phyloP scores from a whole-genome alignment of 2,113 vertebrate species.

The Notechis scutatus region DNA sequence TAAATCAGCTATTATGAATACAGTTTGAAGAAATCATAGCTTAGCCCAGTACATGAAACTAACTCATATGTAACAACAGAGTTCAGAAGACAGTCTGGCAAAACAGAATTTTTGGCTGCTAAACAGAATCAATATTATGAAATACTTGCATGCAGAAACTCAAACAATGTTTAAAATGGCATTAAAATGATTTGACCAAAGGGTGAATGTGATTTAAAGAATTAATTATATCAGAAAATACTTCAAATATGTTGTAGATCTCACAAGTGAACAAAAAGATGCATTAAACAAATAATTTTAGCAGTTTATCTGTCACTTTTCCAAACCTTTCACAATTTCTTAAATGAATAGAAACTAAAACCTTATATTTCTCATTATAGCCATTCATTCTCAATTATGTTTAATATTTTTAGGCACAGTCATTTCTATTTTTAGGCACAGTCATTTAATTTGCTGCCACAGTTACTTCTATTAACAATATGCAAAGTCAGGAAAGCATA shows the following conservation, averaged over 20 bases:
- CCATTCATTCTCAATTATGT: not conserved
- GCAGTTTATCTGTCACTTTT: not conserved
- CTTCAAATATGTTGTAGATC: not conserved
- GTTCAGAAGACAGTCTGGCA: not conserved
- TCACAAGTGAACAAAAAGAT: not conserved
- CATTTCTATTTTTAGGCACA: not conserved
- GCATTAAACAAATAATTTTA: not conserved
- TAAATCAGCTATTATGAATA: not conserved
- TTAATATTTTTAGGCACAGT: not conserved
- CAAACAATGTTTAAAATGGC: not conserved
- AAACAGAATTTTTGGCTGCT: not conserved
- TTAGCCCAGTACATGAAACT: not conserved
- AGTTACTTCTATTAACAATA: conserved; percentile 9
- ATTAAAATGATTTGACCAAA: not conserved
- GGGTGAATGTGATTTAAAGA: not conserved
- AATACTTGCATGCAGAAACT: not conserved
- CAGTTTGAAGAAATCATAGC: not conserved
- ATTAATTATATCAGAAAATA: not conserved
- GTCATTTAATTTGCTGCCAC: not conserved
- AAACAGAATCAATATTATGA: not conserved
- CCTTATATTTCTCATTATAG: not conserved
- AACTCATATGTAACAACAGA: not conserved
- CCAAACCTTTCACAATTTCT: not conserved
- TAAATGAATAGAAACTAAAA: not conserved
- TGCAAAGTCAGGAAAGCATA: not conserved